Conservation (phyloP, 1,140 invertebrate genomes). For the Pollicipes pollicipes region DNA sequence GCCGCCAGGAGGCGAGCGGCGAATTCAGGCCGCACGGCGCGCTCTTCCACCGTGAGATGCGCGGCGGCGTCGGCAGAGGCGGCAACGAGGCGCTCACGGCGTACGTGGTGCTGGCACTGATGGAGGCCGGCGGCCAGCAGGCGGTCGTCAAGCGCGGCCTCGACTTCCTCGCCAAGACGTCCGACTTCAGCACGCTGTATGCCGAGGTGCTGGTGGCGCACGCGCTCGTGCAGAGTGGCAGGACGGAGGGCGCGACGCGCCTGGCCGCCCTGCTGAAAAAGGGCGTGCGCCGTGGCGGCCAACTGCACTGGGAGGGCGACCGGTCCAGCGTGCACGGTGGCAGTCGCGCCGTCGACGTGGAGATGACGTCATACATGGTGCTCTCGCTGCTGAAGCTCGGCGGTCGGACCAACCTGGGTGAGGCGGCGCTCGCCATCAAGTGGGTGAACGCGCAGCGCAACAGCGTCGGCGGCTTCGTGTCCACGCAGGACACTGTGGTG, state of each 20-base stretch:
- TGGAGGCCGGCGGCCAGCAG: slow-evolving; percentile 35
- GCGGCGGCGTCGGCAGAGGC: slow-evolving; percentile 40
- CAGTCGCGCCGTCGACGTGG: slow-evolving; percentile 28
- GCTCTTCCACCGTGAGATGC: slow-evolving; percentile 25
- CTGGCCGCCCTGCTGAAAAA: not conserved
- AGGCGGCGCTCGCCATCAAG: slow-evolving; percentile 36
- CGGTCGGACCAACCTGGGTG: slow-evolving; percentile 34
- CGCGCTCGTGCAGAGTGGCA: slow-evolving; percentile 36
- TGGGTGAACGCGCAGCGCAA: slow-evolving; percentile 47
- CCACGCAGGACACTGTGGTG: slow-evolving; percentile 45
- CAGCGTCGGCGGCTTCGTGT: slow-evolving; percentile 49
- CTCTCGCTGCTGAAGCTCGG: slow-evolving; percentile 40
- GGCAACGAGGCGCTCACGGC: slow-evolving; percentile 41
- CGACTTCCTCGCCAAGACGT: slow-evolving; percentile 34
- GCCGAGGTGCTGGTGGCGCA: slow-evolving; percentile 37
- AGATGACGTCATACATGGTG: slow-evolving; percentile 55
- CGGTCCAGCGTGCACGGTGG: slow-evolving; percentile 19
- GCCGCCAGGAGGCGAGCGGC: slow-evolving; percentile 27
- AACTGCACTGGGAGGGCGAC: slow-evolving; percentile 23
- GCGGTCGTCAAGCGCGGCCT: slow-evolving; percentile 33
- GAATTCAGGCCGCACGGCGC: slow-evolving; percentile 32
- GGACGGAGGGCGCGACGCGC: slow-evolving; percentile 9
- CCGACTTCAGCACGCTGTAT: slow-evolving; percentile 31
- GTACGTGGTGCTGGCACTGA: slow-evolving; percentile 42
- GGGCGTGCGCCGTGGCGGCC: slow-evolving; percentile 16